These are phyloP conservation scores for Pseudochromis fuscus DNA, from an alignment of 2,797 vertebrate species.

Conservation along the genomic window DNA sequence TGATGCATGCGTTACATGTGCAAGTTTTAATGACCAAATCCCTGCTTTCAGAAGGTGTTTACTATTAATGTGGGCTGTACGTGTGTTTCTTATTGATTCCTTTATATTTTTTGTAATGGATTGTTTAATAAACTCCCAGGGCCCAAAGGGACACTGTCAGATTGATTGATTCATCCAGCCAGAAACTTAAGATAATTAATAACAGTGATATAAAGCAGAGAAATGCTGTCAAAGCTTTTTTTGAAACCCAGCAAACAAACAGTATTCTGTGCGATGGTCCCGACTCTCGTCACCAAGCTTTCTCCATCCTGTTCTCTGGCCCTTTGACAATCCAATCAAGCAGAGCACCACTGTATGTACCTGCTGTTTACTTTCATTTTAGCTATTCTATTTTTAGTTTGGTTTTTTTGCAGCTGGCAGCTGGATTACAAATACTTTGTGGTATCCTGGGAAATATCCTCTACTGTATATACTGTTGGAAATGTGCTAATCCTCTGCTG, in stretches of 20 bases:
- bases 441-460: conserved; percentile 65
- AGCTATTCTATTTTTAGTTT: conserved; percentile 41
- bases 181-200: background rate
- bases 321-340: conserved; percentile 18
- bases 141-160: background rate
- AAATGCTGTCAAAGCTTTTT: background rate
- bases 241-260: background rate
- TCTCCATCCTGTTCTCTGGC: background rate
- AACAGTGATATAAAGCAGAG: background rate
- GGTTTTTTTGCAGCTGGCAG: conserved; percentile 42
- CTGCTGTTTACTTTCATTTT: conserved; percentile 26
- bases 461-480: conserved; percentile 47
- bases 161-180: background rate
- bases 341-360: background rate
- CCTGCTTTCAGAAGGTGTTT: background rate
- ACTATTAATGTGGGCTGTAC: background rate
- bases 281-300: background rate
- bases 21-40: background rate
- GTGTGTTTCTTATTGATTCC: background rate
- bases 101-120: too few relatives aligned
- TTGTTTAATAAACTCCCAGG: too few relatives aligned
- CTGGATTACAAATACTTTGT: conserved; percentile 73
- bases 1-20: background rate
- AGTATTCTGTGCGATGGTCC: conserved; percentile 7
- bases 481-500: conserved; percentile 80